A percentile compares a stretch with the other conserved stretches of the same genome.
Conservation (phyloP, 2,888 invertebrate species). For the Pristionchus japonicus region DNA sequence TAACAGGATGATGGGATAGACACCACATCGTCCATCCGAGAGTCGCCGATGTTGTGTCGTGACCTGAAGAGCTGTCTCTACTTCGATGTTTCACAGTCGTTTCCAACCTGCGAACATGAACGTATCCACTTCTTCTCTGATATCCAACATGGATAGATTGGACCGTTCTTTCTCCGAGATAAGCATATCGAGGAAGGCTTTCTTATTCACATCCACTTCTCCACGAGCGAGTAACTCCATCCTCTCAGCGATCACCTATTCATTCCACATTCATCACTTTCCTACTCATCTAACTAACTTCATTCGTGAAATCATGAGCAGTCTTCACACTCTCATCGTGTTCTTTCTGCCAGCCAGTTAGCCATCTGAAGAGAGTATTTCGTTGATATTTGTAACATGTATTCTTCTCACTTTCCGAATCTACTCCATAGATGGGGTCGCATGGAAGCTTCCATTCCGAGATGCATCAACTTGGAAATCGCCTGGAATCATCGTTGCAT, state of each 20-base stretch:
- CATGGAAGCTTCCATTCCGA: not conserved
- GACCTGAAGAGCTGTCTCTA: not conserved
- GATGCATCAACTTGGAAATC: not conserved
- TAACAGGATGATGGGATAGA: conserved; percentile 53
- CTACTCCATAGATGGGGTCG: not conserved
- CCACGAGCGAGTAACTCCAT: not conserved
- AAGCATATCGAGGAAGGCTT: conserved; percentile 31
- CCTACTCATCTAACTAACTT: not conserved
- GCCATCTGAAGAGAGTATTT: not conserved
- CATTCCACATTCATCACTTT: not conserved
- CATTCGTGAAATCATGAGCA: conserved; percentile 28
- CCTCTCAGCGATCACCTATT: conserved; percentile 37
- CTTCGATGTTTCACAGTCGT: not conserved
- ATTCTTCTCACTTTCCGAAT: not conserved
- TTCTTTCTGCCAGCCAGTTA: conserved; percentile 2
- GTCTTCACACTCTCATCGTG: not conserved
- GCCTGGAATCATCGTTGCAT: not conserved
- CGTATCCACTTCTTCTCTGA: conserved; percentile 30
- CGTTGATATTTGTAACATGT: too few relatives aligned
- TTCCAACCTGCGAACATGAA: conserved; percentile 43
- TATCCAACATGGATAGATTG: conserved; percentile 19
- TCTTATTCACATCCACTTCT: not conserved
- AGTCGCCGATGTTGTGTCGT: conserved; percentile 12
- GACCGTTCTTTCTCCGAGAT: not conserved
- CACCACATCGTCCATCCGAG: conserved; percentile 36